A percentile compares a stretch with the other conserved stretches of the same genome.
Evolutionary conservation across 2,888 invertebrate genomes (phyloP).

Genomic region (Agonopterix arenella): DNA sequence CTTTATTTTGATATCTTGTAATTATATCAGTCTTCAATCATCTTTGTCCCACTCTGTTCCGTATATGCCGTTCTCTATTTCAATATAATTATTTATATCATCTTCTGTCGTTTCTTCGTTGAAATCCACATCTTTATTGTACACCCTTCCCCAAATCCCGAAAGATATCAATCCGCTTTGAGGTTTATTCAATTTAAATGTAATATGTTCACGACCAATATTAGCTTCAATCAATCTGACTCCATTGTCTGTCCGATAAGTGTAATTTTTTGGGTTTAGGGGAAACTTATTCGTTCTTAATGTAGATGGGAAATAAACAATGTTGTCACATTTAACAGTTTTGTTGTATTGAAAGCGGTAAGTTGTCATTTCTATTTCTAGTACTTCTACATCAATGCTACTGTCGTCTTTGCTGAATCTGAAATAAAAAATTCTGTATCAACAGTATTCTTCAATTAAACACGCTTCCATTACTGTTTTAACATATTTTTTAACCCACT

Average conservation of each 20-base stretch:
- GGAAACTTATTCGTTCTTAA: constrained; percentile 68
- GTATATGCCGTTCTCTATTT: constrained; percentile 32
- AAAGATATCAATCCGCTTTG: constrained; percentile 65
- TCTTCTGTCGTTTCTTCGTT: constrained; percentile 16
- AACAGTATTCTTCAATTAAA: too few relatives aligned
- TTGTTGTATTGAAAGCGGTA: constrained; percentile 40
- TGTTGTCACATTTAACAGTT: constrained; percentile 47
- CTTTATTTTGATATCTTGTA: too few relatives aligned
- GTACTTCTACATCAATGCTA: constrained; percentile 50
- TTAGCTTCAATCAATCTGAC: constrained; percentile 1
- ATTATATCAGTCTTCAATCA: too few relatives aligned
- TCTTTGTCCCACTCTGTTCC: background rate
- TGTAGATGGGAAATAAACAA: constrained; percentile 69
- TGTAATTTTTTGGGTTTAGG: constrained; percentile 43
- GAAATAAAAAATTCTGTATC: constrained; percentile 22
- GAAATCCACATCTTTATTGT: constrained; percentile 57
- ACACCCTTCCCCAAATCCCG: constrained; percentile 64
- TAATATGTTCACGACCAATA: constrained; percentile 23
- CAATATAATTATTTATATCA: constrained; percentile 35
- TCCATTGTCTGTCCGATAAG: constrained; percentile 20
- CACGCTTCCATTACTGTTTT: too few relatives aligned
- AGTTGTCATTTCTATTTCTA: constrained; percentile 64
- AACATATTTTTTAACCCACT: too few relatives aligned
- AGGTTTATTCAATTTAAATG: constrained; percentile 39
- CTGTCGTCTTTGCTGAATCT: constrained; percentile 58